A percentile compares a stretch with the other conserved stretches of the same genome.
phyloP scores from a whole-genome alignment of 1,140 invertebrate species.

The Platyura marginata region DNA sequence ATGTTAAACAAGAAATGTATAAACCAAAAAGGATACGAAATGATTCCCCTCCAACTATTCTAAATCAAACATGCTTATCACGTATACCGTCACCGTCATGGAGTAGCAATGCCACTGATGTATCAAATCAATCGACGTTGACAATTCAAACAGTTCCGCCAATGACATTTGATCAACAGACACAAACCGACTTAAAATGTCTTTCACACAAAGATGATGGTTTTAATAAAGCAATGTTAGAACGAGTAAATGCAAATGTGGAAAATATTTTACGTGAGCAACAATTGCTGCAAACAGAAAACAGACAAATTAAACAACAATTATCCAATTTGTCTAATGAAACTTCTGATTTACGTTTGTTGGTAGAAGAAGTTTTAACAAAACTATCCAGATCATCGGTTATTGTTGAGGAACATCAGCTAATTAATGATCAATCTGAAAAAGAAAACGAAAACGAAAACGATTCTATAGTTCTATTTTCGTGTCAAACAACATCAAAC shows the following conservation, averaged over 20 bases:
- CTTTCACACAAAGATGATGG: too few species aligned
- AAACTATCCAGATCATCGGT: not conserved
- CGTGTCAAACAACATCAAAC: not conserved
- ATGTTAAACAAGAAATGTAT: too few species aligned
- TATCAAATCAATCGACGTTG: not conserved
- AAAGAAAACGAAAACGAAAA: not conserved
- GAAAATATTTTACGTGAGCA: not conserved
- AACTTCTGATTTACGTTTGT: not conserved
- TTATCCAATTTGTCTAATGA: not conserved
- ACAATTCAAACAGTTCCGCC: not conserved
- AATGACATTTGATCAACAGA: constrained; percentile 1
- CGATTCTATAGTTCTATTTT: not conserved
- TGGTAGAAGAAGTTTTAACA: not conserved
- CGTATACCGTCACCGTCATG: not conserved
- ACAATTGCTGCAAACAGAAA: not conserved
- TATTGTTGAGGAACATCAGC: not conserved
- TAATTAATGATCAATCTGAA: not conserved
- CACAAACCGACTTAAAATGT: not conserved
- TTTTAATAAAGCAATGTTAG: not conserved
- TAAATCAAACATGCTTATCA: too few species aligned
- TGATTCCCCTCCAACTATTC: too few species aligned
- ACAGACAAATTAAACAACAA: not conserved
- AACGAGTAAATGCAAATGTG: not conserved
- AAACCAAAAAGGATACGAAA: too few species aligned
- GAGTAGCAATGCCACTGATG: not conserved